Conservation (phyloP, 2,888 invertebrate genomes). For the Drosophila bunnanda region DNA sequence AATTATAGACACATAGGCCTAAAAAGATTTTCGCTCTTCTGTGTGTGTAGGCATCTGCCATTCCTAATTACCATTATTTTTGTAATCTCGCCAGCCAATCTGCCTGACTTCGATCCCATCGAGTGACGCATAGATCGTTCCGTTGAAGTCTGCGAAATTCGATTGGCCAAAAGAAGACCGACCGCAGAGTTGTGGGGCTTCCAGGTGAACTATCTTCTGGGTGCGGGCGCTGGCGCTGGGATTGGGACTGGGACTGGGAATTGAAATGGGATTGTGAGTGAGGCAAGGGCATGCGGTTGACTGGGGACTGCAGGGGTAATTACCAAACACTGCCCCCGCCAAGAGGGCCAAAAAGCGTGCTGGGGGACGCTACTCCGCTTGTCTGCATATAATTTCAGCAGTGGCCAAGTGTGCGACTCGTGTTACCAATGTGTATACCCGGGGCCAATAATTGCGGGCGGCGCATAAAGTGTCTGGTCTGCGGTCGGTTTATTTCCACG, state of each 20-base stretch:
- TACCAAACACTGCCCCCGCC: slow-evolving; percentile 46
- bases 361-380: slow-evolving; percentile 18
- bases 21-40: background rate
- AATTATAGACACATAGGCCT: background rate
- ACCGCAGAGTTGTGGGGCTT: slow-evolving; percentile 71
- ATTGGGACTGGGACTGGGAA: slow-evolving; percentile 4
- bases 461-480: slow-evolving; percentile 63
- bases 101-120: slow-evolving; percentile 20
- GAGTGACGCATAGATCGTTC: slow-evolving; percentile 58
- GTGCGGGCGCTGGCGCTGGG: slow-evolving; percentile 20
- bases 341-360: slow-evolving; percentile 27
- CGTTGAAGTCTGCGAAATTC: slow-evolving; percentile 31
- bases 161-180: slow-evolving; percentile 34
- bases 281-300: slow-evolving; percentile 25
- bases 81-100: slow-evolving; percentile 51
- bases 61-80: slow-evolving; percentile 59
- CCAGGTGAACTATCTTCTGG: slow-evolving; percentile 46
- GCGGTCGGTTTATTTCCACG: slow-evolving; percentile 57
- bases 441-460: slow-evolving; percentile 63
- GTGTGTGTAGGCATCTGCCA: slow-evolving; percentile 42
- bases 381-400: slow-evolving; percentile 36
- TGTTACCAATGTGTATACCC: slow-evolving; percentile 60
- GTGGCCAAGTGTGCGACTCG: slow-evolving; percentile 43
- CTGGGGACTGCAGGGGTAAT: slow-evolving; percentile 29
- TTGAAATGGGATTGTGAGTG: slow-evolving; percentile 15